phyloP scores from a whole-genome alignment of 2,113 vertebrate genomes.

The Macroglossus sobrinus region DNA sequence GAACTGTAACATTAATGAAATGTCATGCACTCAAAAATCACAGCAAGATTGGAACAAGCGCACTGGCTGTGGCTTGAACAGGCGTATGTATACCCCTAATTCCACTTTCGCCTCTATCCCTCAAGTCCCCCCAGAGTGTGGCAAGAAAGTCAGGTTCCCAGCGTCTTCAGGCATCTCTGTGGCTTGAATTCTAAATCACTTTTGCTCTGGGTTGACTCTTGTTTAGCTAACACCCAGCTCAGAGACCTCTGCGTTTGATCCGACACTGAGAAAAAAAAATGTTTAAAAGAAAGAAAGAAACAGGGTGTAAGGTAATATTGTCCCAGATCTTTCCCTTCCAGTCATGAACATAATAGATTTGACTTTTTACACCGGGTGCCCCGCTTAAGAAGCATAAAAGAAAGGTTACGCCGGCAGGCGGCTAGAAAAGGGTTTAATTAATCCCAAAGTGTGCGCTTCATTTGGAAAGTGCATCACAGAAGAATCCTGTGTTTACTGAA shows the following conservation, averaged over 20 bases:
- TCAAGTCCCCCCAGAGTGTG: no score
- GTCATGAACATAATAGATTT: conserved; percentile 71
- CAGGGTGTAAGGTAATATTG: conserved; percentile 53
- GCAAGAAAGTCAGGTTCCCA: not conserved
- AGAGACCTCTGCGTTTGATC: conserved; percentile 7
- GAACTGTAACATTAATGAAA: conserved; percentile 52
- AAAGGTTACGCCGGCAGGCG: conserved; percentile 72
- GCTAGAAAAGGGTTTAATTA: conserved; percentile 77
- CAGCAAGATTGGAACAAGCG: not conserved
- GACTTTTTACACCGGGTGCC: conserved; percentile 71
- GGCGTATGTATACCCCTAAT: no score
- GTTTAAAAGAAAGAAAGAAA: not conserved
- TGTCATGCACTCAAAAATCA: not conserved
- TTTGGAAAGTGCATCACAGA: conserved; percentile 62
- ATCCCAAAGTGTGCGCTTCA: conserved; percentile 72
- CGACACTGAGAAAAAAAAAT: not conserved
- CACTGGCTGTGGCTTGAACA: not conserved
- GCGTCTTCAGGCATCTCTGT: not conserved
- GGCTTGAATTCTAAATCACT: not conserved
- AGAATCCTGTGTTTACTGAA: conserved; percentile 73
- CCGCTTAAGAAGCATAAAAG: conserved; percentile 76
- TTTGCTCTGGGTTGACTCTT: not conserved
- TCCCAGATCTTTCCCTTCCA: conserved; percentile 64
- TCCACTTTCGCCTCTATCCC: no score
- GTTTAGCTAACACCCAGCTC: not conserved